These are phyloP conservation scores for Lophura nycthemera DNA, from an alignment of 2,113 vertebrate species.

Conservation along the genomic window DNA sequence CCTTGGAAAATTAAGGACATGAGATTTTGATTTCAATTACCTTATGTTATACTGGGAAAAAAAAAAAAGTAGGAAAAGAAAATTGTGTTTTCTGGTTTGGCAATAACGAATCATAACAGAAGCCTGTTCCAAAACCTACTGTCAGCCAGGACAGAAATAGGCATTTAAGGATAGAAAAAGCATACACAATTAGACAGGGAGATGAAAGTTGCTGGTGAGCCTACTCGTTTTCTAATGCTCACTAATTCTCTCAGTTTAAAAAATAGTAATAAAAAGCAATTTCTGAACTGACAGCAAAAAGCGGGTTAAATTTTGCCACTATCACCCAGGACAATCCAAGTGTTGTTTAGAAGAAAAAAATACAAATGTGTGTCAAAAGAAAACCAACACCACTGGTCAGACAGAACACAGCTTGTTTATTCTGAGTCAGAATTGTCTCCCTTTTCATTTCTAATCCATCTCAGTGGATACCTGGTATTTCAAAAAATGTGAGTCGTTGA, in stretches of 20 bases:
- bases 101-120: neutral
- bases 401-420: neutral
- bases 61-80: neutral
- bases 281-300: neutral
- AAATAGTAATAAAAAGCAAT: neutral
- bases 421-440: neutral
- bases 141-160: neutral
- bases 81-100: neutral
- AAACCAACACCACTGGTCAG: neutral
- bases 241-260: neutral
- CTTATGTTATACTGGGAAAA: neutral
- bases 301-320: neutral
- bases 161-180: neutral
- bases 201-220: neutral
- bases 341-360: neutral
- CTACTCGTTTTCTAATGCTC: neutral
- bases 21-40: neutral
- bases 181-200: neutral
- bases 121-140: neutral
- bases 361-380: neutral
- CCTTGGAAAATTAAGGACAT: neutral
- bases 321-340: neutral
- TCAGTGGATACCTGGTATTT: neutral
- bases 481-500: neutral
- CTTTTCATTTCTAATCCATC: neutral